A percentile compares a stretch with the other conserved stretches of the same genome.
Conservation (phyloP, 2,797 vertebrate species). For the Melanotaenia pygmaea region DNA sequence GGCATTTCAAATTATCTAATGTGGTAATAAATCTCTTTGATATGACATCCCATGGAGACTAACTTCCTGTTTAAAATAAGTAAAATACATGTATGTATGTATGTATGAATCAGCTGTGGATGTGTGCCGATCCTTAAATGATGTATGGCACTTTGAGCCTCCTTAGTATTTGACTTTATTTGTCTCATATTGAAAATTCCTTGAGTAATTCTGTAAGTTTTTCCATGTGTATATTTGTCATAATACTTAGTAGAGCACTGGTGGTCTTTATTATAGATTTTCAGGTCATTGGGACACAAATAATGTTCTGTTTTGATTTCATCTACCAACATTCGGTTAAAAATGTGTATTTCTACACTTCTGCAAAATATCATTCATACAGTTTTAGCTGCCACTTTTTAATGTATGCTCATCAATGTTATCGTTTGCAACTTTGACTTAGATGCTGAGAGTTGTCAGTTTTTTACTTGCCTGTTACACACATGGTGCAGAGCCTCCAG, state of each 20-base stretch:
- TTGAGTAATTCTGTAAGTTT: conserved; percentile 7
- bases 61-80: conserved; percentile 20
- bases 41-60: background rate
- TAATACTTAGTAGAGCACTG: conserved; percentile 12
- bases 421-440: background rate
- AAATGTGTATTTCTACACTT: background rate
- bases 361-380: background rate
- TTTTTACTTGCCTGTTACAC: background rate
- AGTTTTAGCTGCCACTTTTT: background rate
- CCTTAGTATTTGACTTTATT: conserved; percentile 10
- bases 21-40: conserved; percentile 1
- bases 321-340: background rate
- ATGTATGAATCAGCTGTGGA: background rate
- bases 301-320: background rate
- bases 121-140: too few relatives aligned
- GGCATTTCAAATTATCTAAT: background rate
- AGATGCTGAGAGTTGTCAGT: background rate
- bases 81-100: too few relatives aligned
- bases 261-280: conserved; percentile 8
- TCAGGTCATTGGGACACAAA: background rate
- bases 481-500: conserved; percentile 3
- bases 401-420: background rate
- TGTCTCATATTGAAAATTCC: conserved; percentile 9
- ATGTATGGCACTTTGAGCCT: background rate
- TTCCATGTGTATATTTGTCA: conserved; percentile 26